Conservation (phyloP, 2,888 invertebrate genomes). For the Dinocampus coccinellae region DNA sequence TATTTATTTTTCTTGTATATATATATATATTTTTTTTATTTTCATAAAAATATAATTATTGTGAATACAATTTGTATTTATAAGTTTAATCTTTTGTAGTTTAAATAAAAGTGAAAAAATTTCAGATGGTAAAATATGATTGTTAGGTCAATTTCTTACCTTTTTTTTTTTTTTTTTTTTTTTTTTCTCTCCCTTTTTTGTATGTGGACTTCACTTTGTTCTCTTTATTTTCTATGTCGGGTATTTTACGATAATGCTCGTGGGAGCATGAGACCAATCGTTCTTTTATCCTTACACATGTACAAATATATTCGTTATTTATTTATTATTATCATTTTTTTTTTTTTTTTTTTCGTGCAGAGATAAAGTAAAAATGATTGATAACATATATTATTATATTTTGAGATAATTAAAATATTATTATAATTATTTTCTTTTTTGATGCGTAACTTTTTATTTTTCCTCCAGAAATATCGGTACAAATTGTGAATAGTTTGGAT, state of each 20-base stretch:
- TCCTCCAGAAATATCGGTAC: too few relatives aligned
- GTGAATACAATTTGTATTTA: neutral
- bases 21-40: too few relatives aligned
- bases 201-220: too few relatives aligned
- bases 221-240: neutral
- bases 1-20: neutral
- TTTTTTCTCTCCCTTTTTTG: too few relatives aligned
- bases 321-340: neutral
- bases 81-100: neutral
- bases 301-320: neutral
- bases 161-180: neutral
- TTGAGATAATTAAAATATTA: neutral
- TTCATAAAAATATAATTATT: neutral
- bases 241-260: neutral
- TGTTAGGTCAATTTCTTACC: neutral
- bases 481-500: too few relatives aligned
- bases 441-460: too few relatives aligned
- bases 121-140: neutral
- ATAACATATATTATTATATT: neutral
- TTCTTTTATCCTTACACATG: neutral
- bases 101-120: neutral
- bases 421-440: neutral
- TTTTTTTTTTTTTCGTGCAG: too few relatives aligned
- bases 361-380: neutral
- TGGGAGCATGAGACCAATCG: neutral